Conservation (phyloP, 2,888 invertebrate species). For the Apotomis betuletana region DNA sequence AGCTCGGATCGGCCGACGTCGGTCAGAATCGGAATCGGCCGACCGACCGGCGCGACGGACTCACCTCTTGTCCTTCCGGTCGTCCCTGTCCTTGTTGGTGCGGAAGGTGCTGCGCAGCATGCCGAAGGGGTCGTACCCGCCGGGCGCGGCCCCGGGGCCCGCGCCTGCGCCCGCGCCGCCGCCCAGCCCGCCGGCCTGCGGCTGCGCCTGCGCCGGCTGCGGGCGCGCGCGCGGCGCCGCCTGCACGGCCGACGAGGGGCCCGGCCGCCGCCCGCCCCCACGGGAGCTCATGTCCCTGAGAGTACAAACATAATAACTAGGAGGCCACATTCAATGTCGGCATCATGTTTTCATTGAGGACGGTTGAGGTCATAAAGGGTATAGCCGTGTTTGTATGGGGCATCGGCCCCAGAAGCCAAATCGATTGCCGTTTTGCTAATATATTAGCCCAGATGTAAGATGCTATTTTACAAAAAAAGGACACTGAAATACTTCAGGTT, state of each 20-base stretch:
- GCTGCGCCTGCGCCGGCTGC: constrained; percentile 45
- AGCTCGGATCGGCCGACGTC: no score
- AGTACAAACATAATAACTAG: neutral
- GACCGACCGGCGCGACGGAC: no score
- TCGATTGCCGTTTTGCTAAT: no score
- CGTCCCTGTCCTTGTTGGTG: constrained; percentile 50
- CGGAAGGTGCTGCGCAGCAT: constrained; percentile 70
- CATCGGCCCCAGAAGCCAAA: no score
- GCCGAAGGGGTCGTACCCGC: constrained; percentile 71
- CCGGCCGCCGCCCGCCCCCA: constrained; percentile 57
- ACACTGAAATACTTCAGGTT: no score
- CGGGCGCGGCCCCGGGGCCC: constrained; percentile 42
- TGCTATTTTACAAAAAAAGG: no score
- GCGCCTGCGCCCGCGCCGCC: neutral
- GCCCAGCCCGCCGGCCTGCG: constrained; percentile 9
- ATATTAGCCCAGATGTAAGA: no score
- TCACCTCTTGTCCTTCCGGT: neutral
- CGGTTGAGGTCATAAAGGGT: no score
- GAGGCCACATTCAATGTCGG: no score
- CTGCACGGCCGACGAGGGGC: constrained; percentile 55
- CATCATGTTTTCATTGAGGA: no score
- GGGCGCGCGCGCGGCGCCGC: constrained; percentile 56
- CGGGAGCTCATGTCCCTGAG: constrained; percentile 42
- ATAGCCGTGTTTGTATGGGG: no score
- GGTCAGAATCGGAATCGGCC: no score